Percentiles rank a stretch among this genome's conserved stretches.
phyloP scores from a whole-genome alignment of 2,888 invertebrate genomes.

The Choreutis nemorana region DNA sequence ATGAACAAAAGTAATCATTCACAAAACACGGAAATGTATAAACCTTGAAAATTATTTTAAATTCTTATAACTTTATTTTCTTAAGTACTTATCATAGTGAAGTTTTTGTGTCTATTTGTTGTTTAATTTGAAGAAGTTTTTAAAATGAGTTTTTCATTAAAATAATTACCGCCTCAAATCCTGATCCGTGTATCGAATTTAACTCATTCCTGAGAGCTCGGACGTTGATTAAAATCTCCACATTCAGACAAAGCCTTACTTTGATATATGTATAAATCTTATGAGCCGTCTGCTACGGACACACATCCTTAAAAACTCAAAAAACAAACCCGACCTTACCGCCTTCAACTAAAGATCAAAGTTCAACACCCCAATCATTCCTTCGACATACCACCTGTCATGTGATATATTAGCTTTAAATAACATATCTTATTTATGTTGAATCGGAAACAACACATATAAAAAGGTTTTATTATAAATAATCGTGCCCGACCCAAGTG shows the following conservation, averaged over 20 bases:
- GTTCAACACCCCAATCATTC: no score
- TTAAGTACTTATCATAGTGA: no score
- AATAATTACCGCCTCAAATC: conserved; percentile 25
- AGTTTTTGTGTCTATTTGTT: no score
- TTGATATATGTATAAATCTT: conserved; percentile 64
- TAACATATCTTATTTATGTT: conserved; percentile 69
- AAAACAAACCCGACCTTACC: conserved; percentile 14
- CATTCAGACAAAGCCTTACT: conserved; percentile 58
- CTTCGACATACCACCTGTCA: conserved; percentile 65
- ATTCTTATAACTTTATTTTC: no score
- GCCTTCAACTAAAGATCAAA: not conserved
- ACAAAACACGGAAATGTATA: no score
- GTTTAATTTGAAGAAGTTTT: no score
- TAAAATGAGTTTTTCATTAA: conserved; percentile 10
- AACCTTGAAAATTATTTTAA: no score
- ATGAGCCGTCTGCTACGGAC: conserved; percentile 42
- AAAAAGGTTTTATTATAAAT: conserved; percentile 60
- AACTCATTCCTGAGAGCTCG: conserved; percentile 23
- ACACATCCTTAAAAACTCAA: conserved; percentile 22
- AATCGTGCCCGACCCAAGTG: conserved; percentile 43
- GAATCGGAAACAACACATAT: conserved; percentile 63
- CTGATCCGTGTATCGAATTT: conserved; percentile 30
- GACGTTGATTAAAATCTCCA: conserved; percentile 64
- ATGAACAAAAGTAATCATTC: no score
- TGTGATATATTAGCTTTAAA: conserved; percentile 65